Conservation (phyloP, 2,888 invertebrate genomes). For the Drosophila quinaria region DNA sequence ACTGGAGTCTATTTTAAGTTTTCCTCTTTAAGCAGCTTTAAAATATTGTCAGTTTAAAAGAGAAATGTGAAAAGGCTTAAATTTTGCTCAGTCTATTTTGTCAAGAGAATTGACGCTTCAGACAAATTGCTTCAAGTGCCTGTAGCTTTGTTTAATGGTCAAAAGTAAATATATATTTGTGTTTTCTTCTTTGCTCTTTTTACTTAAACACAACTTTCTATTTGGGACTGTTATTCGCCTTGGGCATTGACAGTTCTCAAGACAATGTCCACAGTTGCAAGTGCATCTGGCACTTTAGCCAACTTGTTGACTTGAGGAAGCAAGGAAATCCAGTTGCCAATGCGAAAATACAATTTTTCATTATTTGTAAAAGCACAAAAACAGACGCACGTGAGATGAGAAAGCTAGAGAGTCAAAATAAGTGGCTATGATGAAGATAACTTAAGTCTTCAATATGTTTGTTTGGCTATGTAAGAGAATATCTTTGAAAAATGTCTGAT, state of each 20-base stretch:
- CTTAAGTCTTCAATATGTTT: not conserved
- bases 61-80: conserved; percentile 17
- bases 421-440: not conserved
- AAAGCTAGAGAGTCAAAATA: not conserved
- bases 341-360: conserved; percentile 72
- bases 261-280: conserved; percentile 48
- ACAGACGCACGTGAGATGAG: not conserved
- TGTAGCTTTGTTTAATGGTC: conserved; percentile 56
- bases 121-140: conserved; percentile 59
- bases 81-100: conserved; percentile 1
- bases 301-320: conserved; percentile 75
- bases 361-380: conserved; percentile 38
- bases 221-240: conserved; percentile 13
- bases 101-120: not conserved
- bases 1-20: conserved; percentile 15
- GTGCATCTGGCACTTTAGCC: conserved; percentile 68
- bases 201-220: not conserved
- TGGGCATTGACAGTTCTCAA: conserved; percentile 51
- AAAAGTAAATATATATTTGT: conserved; percentile 60
- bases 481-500: not conserved
- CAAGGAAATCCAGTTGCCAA: conserved; percentile 67
- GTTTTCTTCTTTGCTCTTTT: conserved; percentile 38
- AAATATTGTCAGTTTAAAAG: not conserved
- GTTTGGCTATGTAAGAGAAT: not conserved
- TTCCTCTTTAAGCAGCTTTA: conserved; percentile 1